Base-by-base conservation (phyloP, 1,140 invertebrate species). In the Drosophila pachea region DNA sequence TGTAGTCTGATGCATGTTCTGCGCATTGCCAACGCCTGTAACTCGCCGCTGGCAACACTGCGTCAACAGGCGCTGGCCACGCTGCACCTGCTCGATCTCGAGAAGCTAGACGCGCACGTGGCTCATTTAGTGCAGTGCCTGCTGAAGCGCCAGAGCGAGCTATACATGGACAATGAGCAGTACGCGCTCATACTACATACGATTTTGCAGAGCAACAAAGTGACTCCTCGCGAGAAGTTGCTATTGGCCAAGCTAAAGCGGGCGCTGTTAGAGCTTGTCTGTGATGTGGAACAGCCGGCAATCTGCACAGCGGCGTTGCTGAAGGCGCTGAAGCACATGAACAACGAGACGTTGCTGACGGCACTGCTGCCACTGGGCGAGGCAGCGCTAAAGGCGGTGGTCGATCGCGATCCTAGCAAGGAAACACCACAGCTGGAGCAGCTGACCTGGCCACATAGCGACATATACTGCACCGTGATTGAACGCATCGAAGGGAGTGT, bases 141-240 rank as follows among this genome's bases (percentile, higher is more conserved):
- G 61, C 89, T 90, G 8, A 66, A 66, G 7, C 90, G 91, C 14
- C 88, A 78, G 32, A 82, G 91, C 14, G 94, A 95, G 77, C 89
- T 95, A 42, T 50, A 90, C 33, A 76, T 94, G 45, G 94, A 95
- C 73, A 83, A 90, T 62, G 91, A 94, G 54, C 94, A 93, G 61
- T 69, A 92, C 5, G 90, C 92, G 1, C 52, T 92, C 4, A 79
- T 90, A 43, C 70, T 93, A 0, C 92, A 90, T 48, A 91, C 91
- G 5, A 86, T 87, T 14, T n/a, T 88, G 8, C 59, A 87, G 14
- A 60, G 68, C 5, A 45, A 35, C 22, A 56, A 60, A 22, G 36
- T 11, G 11, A 63, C 48, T 11, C 33, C 67, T 9, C 40, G 56
- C 22, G 64, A 86, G 22, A 69, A 73, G 16, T 7, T 86, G 0